Conservation (phyloP, 2,888 invertebrate species). For the Ecdyonurus torrentis region DNA sequence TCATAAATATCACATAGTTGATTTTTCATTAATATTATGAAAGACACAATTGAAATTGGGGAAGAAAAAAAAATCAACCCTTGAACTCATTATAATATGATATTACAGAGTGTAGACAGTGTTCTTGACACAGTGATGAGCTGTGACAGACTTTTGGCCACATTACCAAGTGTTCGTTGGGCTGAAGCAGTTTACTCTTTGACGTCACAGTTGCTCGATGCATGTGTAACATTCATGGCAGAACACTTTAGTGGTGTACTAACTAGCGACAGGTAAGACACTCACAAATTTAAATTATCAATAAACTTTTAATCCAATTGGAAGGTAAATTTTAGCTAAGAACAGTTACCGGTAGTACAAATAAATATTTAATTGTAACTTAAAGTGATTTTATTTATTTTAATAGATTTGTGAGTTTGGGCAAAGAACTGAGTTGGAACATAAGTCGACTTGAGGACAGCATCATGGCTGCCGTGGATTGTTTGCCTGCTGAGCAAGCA, state of each 20-base stretch:
- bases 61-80: neutral
- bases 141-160: slow-evolving; percentile 63
- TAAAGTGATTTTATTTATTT: neutral
- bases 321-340: no score
- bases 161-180: slow-evolving; percentile 68
- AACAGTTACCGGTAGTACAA: no score
- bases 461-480: slow-evolving; percentile 58
- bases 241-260: slow-evolving; percentile 63
- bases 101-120: slow-evolving; percentile 58
- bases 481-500: slow-evolving; percentile 63
- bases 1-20: neutral
- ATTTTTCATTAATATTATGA: neutral
- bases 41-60: neutral
- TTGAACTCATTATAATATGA: no score
- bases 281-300: neutral
- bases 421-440: slow-evolving; percentile 54
- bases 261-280: slow-evolving; percentile 33
- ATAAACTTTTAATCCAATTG: no score
- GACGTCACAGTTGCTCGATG: slow-evolving; percentile 62
- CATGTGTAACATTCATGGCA: slow-evolving; percentile 61
- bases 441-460: slow-evolving; percentile 62
- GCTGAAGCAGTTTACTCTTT: slow-evolving; percentile 60
- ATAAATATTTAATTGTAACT: neutral
- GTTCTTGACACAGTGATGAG: slow-evolving; percentile 69
- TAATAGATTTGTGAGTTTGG: slow-evolving; percentile 25